These are phyloP conservation scores for Drosophila ustulata DNA, from an alignment of 2,888 invertebrate species.

Conservation along the genomic window DNA sequence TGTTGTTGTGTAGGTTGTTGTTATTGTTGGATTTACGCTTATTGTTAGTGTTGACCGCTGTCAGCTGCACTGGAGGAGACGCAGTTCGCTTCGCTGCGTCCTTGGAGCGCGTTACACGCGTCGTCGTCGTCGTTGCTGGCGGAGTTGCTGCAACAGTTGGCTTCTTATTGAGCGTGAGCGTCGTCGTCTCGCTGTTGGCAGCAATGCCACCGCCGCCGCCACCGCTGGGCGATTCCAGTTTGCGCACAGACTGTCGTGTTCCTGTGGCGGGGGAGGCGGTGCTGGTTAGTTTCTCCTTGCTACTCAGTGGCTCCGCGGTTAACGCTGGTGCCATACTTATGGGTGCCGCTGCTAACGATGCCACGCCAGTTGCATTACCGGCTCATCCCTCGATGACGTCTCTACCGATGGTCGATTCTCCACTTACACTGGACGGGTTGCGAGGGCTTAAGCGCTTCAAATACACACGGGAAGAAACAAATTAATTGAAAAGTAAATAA, in stretches of 20 bases:
- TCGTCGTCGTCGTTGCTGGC: slow-evolving; percentile 40
- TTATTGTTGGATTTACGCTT: slow-evolving; percentile 55
- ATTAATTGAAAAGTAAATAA: slow-evolving; percentile 34
- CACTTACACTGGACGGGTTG: neutral
- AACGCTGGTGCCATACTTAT: slow-evolving; percentile 95
- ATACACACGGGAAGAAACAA: slow-evolving; percentile 27
- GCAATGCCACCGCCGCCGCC: slow-evolving; percentile 14
- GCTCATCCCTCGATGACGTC: neutral
- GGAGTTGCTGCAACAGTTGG: slow-evolving; percentile 32
- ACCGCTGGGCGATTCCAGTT: slow-evolving; percentile 52
- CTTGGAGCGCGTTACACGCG: slow-evolving; percentile 73
- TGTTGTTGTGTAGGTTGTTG: slow-evolving; percentile 25
- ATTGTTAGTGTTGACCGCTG: slow-evolving; percentile 28
- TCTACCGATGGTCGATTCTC: neutral
- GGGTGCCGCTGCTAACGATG: slow-evolving; percentile 56
- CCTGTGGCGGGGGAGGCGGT: slow-evolving; percentile 83
- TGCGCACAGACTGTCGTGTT: slow-evolving; percentile 59
- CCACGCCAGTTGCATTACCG: slow-evolving; percentile 70
- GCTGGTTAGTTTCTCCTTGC: slow-evolving; percentile 84
- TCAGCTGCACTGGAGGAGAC: slow-evolving; percentile 30
- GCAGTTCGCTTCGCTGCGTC: slow-evolving; percentile 51
- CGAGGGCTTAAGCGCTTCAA: slow-evolving; percentile 33
- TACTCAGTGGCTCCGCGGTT: slow-evolving; percentile 90
- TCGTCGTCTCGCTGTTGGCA: slow-evolving; percentile 16
- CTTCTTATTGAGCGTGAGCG: slow-evolving; percentile 40